These are phyloP conservation scores for Poeciliopsis paucimaculata DNA, from an alignment of 2,797 vertebrate species.

Conservation along the genomic window DNA sequence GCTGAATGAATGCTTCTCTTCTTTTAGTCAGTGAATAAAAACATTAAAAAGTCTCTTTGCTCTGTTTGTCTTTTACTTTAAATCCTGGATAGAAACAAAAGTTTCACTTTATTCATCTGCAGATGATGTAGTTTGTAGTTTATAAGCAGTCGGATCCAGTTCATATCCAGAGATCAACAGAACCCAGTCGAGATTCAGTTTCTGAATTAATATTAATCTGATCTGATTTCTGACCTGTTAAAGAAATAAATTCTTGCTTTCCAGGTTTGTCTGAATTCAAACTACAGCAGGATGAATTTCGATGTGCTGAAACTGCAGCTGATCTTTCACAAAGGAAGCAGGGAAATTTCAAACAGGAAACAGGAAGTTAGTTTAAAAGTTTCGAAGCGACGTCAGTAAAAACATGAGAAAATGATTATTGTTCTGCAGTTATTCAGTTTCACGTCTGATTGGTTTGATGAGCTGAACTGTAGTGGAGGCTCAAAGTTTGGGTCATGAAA, in stretches of 20 bases:
- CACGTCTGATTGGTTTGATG: too few relatives aligned
- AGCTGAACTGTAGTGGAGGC: too few relatives aligned
- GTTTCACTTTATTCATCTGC: not conserved
- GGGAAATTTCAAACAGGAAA: not conserved
- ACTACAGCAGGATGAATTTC: not conserved
- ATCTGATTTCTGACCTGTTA: too few relatives aligned
- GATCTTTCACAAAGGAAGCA: not conserved
- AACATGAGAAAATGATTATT: too few relatives aligned
- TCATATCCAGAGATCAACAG: not conserved
- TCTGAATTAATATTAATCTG: too few relatives aligned
- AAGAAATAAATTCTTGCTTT: not conserved
- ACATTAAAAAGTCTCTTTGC: conserved; percentile 73
- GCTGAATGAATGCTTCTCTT: conserved; percentile 99
- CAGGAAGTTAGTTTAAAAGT: not conserved
- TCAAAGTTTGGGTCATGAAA: too few relatives aligned
- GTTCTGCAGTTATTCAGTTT: too few relatives aligned
- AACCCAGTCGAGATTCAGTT: not conserved
- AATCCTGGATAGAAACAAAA: not conserved
- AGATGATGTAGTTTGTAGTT: not conserved
- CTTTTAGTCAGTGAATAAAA: conserved; percentile 99
- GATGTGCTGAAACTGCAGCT: not conserved
- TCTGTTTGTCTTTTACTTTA: conserved; percentile 9
- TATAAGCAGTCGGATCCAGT: not conserved
- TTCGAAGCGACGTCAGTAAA: not conserved
- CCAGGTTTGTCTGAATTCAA: not conserved